Evolutionary conservation across 2,797 vertebrate genomes (phyloP), one percentile per base, ranked within the genome.

Genomic region (Bovichtus variegatus): DNA sequence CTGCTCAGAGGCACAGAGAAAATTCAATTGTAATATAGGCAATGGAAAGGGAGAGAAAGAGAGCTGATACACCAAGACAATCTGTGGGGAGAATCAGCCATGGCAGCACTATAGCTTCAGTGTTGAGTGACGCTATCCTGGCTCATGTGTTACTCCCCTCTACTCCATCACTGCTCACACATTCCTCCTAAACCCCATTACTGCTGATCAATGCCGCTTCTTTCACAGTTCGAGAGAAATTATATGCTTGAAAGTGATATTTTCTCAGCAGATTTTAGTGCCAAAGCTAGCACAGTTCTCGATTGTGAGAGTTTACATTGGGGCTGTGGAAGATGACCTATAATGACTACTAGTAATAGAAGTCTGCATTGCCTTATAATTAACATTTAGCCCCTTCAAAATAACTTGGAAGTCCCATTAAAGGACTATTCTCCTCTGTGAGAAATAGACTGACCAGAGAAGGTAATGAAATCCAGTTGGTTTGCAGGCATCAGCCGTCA

Each of bases 401-500:
- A 92, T 88, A 90, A 90, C 80, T 81, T 47, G 13, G 31, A 76
- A 82, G 71, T 87, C 76, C 67, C 79, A 86, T 88, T 91, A 88
- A 87, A 87, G 69, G 64, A 43, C 81, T 29, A 81, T 92, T 89
- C 86, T 90, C 65, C 78, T 66, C 76, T 40, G 29, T 75, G 78
- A 89, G 86, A 88, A 89, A 86, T 87, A 61, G 76, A 83, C 74
- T 82, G 87, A 83, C 83, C 74, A 62, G 72, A 79, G 78, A 81
- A 91, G 86, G 93, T 92, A 92, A 94, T 93, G 86, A 92, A 94
- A 90, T 89, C 76, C 83, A 74, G 85, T 83, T 60, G 84, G 85
- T 91, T 76, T 85, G 67, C 79, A 76, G 87, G 80, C 83, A 43
- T 83, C 73, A 76, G 80, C 59, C 51, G 53, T 80, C 80, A 36